Conservation (phyloP, 2,888 invertebrate species). For the Dryobotodes eremita region DNA sequence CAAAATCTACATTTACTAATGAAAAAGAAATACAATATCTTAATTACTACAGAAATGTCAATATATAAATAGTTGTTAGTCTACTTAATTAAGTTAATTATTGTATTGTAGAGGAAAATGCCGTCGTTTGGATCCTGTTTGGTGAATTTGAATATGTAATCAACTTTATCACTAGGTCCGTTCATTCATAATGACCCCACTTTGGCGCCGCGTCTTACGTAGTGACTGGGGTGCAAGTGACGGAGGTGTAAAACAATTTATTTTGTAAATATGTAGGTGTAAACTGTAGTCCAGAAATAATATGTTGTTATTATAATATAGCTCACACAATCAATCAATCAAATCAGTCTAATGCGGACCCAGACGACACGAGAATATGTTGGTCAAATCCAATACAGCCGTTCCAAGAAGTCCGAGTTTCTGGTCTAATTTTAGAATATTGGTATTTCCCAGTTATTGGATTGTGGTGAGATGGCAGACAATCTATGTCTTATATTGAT, state of each 20-base stretch:
- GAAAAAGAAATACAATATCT: constrained; percentile 37
- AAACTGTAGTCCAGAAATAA: not conserved
- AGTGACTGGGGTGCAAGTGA: constrained; percentile 36
- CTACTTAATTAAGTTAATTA: constrained; percentile 49
- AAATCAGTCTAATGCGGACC: not conserved
- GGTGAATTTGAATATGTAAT: constrained; percentile 52
- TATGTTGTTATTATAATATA: not conserved
- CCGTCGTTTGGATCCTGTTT: constrained; percentile 61
- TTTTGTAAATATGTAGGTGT: not conserved
- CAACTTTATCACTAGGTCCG: constrained; percentile 46
- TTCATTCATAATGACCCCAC: constrained; percentile 69
- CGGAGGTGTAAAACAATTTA: constrained; percentile 10
- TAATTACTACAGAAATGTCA: constrained; percentile 48
- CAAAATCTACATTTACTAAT: constrained; percentile 42
- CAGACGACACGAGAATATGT: not conserved
- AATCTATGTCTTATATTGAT: constrained; percentile 6
- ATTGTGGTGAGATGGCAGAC: not conserved
- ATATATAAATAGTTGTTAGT: constrained; percentile 21
- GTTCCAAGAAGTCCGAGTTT: not conserved
- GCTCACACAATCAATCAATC: not conserved
- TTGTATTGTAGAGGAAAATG: constrained; percentile 55
- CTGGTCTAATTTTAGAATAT: not conserved
- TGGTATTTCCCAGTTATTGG: not conserved
- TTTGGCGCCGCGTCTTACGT: constrained; percentile 61
- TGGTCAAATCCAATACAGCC: not conserved